Base-by-base conservation (phyloP, 1,140 invertebrate genomes). In the Tribolium castaneum region DNA sequence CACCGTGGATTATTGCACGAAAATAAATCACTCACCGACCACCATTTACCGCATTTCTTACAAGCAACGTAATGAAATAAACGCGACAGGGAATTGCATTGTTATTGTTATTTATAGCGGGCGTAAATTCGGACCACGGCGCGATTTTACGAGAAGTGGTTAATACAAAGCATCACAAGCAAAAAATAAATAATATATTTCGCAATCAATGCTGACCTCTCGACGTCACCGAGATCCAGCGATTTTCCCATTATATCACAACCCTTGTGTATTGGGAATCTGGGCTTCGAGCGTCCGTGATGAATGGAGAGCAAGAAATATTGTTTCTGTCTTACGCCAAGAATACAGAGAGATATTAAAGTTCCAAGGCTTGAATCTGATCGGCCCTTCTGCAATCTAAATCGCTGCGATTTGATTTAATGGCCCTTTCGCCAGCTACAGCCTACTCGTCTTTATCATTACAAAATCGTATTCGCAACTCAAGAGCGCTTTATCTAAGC, bases 251-350 rank as follows among this genome's bases (percentile, higher is more conserved):
- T 70, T 70, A 76, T 70, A 25, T 70, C 75, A 39, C 54, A 70
- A 39, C 75, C 49, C 13, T 49, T 66, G 45, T 76, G 39, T 56
- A 76, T 66, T 30, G 59, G 30, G 54, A 25, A 30, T 30, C 54
- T 22, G 39, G 52, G 52, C 73, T 59, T 75, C 73, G 62, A 76
- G 70, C 9, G 25, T 35, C 66, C 25, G 34, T 77, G 76, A 77
- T 77, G 76, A 77, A 77, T 77, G 66, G 76, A 77, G 49, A 71
- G 66, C 49, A 71, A 77, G 66, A 77, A 77, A 77, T 76, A 76
- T 72, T 71, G 66, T 72, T 77, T 52, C 66, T 77, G 66, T 59
- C 66, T 77, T 71, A 13, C 62, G 66, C 76, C 76, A 72, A 62
- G 52, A 52, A 52, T 39, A 71, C 51, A 52, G 71, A 73, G 49